A percentile compares a stretch with the other conserved stretches of the same genome.
phyloP scores from a whole-genome alignment of 2,888 invertebrate genomes.

The Cosmorhoe ocellata region DNA sequence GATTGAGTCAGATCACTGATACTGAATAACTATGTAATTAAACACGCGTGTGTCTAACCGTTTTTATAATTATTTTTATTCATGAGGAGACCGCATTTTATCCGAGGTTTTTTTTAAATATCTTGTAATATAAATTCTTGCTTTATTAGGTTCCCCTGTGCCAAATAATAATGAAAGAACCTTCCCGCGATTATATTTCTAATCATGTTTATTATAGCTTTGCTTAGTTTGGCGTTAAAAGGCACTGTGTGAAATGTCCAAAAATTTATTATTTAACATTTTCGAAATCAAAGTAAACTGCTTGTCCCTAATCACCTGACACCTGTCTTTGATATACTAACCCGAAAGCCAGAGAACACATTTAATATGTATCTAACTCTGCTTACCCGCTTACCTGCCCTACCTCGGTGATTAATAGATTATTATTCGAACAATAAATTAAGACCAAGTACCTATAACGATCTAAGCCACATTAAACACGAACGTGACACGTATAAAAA shows the following conservation, averaged over 20 bases:
- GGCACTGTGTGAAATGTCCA: too few relatives aligned
- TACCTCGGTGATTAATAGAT: conserved; percentile 12
- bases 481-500: conserved; percentile 29
- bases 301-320: conserved; percentile 51
- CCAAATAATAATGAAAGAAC: too few relatives aligned
- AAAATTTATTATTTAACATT: conserved; percentile 54
- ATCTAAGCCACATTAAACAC: conserved; percentile 19
- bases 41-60: too few relatives aligned
- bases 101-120: too few relatives aligned
- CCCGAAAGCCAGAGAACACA: conserved; percentile 34
- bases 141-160: too few relatives aligned
- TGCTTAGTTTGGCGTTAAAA: too few relatives aligned
- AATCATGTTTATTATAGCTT: too few relatives aligned
- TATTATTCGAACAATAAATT: conserved; percentile 26
- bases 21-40: too few relatives aligned
- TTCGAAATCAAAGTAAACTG: conserved; percentile 5
- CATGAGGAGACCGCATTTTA: too few relatives aligned
- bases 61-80: too few relatives aligned
- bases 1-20: conserved; percentile 44
- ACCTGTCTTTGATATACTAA: conserved; percentile 62
- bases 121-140: too few relatives aligned
- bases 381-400: neutral
- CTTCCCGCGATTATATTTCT: too few relatives aligned
- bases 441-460: conserved; percentile 22
- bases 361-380: conserved; percentile 20